Conservation (phyloP, 1,140 invertebrate species). For the Paraescarpia echinospica region DNA sequence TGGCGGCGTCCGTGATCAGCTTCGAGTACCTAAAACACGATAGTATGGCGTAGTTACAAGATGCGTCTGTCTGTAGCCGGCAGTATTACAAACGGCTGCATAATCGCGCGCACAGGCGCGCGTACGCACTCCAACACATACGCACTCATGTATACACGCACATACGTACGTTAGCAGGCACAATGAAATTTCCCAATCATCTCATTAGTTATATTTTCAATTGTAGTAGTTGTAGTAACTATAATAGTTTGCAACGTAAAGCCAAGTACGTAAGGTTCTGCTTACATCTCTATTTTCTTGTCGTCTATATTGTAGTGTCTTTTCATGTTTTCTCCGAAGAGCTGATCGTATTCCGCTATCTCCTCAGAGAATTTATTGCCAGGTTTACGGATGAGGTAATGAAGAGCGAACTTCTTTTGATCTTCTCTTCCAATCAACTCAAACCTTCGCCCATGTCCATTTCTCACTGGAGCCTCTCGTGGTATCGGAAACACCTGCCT, state of each 20-base stretch:
- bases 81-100: background rate
- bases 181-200: background rate
- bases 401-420: constrained; percentile 41
- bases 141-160: background rate
- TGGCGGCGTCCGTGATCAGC: constrained; percentile 37
- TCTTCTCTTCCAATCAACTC: background rate
- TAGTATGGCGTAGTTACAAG: background rate
- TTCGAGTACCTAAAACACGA: constrained; percentile 7
- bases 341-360: constrained; percentile 41
- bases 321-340: constrained; percentile 38
- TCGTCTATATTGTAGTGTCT: constrained; percentile 41
- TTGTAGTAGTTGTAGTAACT: background rate
- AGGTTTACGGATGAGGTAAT: constrained; percentile 39
- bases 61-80: background rate
- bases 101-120: background rate
- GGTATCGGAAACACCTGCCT: constrained; percentile 40
- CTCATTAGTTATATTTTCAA: background rate
- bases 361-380: constrained; percentile 29
- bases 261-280: background rate
- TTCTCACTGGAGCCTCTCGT: constrained; percentile 19
- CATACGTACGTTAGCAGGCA: background rate
- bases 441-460: constrained; percentile 16
- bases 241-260: background rate
- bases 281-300: constrained; percentile 40
- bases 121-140: background rate